These are phyloP conservation scores for Melieria picta DNA, from an alignment of 2,888 invertebrate genomes.

Conservation along the genomic window DNA sequence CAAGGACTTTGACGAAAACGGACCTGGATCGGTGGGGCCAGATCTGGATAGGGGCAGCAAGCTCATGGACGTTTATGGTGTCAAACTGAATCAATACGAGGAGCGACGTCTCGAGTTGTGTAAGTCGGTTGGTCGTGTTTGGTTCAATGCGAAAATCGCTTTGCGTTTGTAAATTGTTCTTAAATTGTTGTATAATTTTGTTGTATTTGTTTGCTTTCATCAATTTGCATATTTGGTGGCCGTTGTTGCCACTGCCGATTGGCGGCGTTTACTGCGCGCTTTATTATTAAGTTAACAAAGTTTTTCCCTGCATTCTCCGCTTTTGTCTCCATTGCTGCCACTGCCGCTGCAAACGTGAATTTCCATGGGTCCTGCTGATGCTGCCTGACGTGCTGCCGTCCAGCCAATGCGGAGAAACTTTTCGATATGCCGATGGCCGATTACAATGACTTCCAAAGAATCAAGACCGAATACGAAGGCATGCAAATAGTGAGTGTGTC, in stretches of 20 bases:
- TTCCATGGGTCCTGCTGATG: slow-evolving; percentile 1
- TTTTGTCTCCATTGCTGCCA: not conserved
- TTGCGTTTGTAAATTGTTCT: not conserved
- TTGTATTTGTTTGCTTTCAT: slow-evolving; percentile 1
- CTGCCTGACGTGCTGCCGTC: slow-evolving; percentile 46
- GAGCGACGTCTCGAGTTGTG: slow-evolving; percentile 69
- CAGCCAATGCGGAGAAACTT: slow-evolving; percentile 81
- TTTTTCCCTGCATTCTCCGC: slow-evolving; percentile 28
- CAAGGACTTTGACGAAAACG: slow-evolving; percentile 77
- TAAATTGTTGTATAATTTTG: not conserved
- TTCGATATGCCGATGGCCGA: slow-evolving; percentile 89
- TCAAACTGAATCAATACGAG: slow-evolving; percentile 76
- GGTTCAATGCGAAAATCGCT: not conserved
- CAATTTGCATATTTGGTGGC: not conserved
- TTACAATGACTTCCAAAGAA: slow-evolving; percentile 78
- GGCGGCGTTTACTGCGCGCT: slow-evolving; percentile 14
- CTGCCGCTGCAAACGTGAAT: not conserved
- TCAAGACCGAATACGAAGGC: slow-evolving; percentile 72
- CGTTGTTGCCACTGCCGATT: not conserved
- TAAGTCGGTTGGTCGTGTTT: slow-evolving; percentile 39
- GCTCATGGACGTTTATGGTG: slow-evolving; percentile 71
- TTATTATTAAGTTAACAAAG: slow-evolving; percentile 35
- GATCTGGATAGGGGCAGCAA: slow-evolving; percentile 79
- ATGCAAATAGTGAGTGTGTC: slow-evolving; percentile 69
- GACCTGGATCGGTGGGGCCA: slow-evolving; percentile 82